Evolutionary conservation across 2,113 vertebrate genomes (phyloP).

Genomic region (Rutilus rutilus): DNA sequence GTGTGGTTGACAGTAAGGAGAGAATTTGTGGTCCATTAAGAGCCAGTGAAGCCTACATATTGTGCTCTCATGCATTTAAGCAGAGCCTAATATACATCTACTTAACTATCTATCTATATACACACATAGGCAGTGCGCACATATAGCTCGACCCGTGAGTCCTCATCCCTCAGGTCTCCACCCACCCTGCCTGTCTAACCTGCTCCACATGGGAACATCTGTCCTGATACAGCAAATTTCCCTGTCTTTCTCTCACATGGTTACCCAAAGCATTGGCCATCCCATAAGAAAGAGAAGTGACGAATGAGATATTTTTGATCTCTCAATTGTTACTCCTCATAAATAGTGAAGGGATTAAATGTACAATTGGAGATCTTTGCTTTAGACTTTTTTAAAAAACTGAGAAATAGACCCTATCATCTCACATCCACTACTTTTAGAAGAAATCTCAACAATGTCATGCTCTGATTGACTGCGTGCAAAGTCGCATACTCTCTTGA

Average conservation of each 20-base stretch:
- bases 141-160: background rate
- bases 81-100: conserved; percentile 39
- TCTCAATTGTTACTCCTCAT: background rate
- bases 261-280: background rate
- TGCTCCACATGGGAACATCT: background rate
- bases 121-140: background rate
- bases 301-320: background rate
- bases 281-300: background rate
- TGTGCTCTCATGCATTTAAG: conserved; percentile 58
- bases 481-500: no score
- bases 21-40: conserved; percentile 68
- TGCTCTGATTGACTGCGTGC: background rate
- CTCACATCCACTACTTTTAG: background rate
- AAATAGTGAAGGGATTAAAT: background rate
- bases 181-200: background rate
- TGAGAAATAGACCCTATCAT: background rate
- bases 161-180: background rate
- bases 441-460: background rate
- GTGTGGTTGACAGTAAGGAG: conserved; percentile 24
- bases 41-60: conserved; percentile 61
- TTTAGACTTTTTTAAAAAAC: background rate
- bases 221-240: conserved; percentile 3
- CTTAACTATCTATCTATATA: conserved; percentile 27
- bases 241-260: background rate
- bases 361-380: conserved; percentile 7